Evolutionary conservation across 2,888 invertebrate species (phyloP), one percentile per base, ranked within the genome.

Genomic region (Bombylius discolor): DNA sequence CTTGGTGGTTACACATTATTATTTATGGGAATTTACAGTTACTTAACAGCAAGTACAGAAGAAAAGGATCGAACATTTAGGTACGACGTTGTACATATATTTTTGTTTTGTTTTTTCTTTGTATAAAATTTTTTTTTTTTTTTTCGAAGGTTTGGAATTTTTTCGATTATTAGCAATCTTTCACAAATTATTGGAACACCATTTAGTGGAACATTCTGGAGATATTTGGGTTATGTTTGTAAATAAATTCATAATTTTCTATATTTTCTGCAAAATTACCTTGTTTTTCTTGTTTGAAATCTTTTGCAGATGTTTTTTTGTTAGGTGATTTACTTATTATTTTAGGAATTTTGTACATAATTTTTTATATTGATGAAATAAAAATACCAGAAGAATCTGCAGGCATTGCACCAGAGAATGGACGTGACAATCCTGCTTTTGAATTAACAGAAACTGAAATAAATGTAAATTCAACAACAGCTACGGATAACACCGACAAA

Each of bases 11-110:
- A 66, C 6, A 73, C 73, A 34, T 66, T 74, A 53, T 69, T 71
- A 52, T 57, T 73, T 13, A 73, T 74, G 73, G 73, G 71, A 7
- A 65, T 72, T 7, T 74, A 71, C 50, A 73, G 73, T 62, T 74
- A 73, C 50, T 70, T 74, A 34, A 73, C 72, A 3, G 68, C 68
- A 48, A 66, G 71, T 7, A 73, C 73, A 11, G 70, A 70, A 3
- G 74, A 73, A 56, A 62, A 71, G 50, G 72, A 74, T 63, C 66
- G 74, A 42, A 63, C 72, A 5, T 72, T 74, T 53, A 65, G 73
- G 61, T 68, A 56, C 23, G 23, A 44, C n/a, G 3, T 39, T 39
- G 6, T 39, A 6, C 8, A 46, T 8, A 48, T 23, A 34, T 23
- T 50, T 44, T 23, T 23, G 23, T 23, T 11, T 42, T 23, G 1